A percentile compares a stretch with the other conserved stretches of the same genome.
Evolutionary conservation across 2,888 invertebrate genomes (phyloP).

Genomic region (Dioctria rufipes): DNA sequence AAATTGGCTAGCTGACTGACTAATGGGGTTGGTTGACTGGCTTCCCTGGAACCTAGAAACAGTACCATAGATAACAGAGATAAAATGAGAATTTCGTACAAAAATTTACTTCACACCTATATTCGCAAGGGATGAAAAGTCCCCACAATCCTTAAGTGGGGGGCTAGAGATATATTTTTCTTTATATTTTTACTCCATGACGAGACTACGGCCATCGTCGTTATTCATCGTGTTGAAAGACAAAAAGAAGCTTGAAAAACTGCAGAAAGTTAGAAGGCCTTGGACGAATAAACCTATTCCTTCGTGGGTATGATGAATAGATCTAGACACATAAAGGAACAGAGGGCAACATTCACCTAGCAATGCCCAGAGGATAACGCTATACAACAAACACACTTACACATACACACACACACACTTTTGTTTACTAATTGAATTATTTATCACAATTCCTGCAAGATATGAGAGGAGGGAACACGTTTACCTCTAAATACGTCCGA

Average conservation of each 20-base stretch:
- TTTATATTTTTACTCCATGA: not conserved
- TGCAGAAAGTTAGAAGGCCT: slow-evolving; percentile 15
- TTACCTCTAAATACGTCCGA: too few species aligned
- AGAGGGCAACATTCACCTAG: too few species aligned
- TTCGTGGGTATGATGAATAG: too few species aligned
- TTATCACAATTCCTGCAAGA: slow-evolving; percentile 19
- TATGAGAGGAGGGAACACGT: not conserved
- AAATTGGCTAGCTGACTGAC: not conserved
- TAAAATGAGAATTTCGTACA: not conserved
- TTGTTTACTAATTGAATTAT: slow-evolving; percentile 52
- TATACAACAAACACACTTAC: too few species aligned
- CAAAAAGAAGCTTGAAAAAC: not conserved
- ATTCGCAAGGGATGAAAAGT: not conserved
- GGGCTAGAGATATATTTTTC: not conserved
- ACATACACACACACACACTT: slow-evolving; percentile 34
- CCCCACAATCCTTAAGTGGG: not conserved
- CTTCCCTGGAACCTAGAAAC: not conserved
- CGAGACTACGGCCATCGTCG: not conserved
- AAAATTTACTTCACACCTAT: slow-evolving; percentile 41
- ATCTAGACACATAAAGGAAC: too few species aligned
- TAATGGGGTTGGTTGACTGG: too few species aligned
- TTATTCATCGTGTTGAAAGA: not conserved
- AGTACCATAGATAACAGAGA: not conserved
- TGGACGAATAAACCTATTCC: not conserved
- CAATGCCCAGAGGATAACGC: too few species aligned